A percentile compares a stretch with the other conserved stretches of the same genome.
Conservation (phyloP, 1,140 invertebrate species). For the Mamestra configurata region DNA sequence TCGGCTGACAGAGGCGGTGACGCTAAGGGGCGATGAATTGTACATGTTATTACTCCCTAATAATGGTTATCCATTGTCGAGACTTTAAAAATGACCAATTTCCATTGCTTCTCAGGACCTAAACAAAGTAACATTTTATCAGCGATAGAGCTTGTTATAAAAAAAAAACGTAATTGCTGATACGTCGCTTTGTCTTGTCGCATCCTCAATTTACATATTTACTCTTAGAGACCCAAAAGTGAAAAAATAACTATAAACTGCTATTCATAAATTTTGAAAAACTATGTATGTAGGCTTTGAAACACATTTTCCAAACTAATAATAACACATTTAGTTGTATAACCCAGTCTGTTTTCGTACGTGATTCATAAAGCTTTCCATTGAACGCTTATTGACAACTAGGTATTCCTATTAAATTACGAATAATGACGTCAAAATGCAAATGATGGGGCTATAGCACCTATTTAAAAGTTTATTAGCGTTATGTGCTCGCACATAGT, state of each 20-base stretch:
- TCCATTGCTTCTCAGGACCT: too few relatives aligned
- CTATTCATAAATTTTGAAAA: not conserved
- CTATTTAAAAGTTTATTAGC: slow-evolving; percentile 51
- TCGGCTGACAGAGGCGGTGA: not conserved
- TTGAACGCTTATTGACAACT: slow-evolving; percentile 14
- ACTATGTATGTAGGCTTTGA: not conserved
- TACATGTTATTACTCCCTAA: not conserved
- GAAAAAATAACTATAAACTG: too few relatives aligned
- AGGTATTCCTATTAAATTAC: slow-evolving; percentile 9
- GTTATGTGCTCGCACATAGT: slow-evolving; percentile 41
- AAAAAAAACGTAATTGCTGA: too few relatives aligned
- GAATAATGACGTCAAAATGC: slow-evolving; percentile 28
- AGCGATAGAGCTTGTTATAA: too few relatives aligned
- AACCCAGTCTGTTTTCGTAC: too few relatives aligned
- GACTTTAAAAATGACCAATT: not conserved
- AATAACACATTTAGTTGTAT: not conserved
- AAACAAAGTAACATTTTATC: too few relatives aligned
- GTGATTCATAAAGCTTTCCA: slow-evolving; percentile 9
- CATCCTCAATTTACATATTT: too few relatives aligned
- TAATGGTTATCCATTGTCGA: not conserved
- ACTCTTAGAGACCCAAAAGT: too few relatives aligned
- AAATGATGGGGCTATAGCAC: slow-evolving; percentile 47
- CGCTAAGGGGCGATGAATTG: slow-evolving; percentile 3
- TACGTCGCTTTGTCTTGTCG: too few relatives aligned
- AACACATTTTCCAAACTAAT: not conserved